Base-by-base conservation (phyloP, 2,797 vertebrate genomes). In the Carduelis carduelis region DNA sequence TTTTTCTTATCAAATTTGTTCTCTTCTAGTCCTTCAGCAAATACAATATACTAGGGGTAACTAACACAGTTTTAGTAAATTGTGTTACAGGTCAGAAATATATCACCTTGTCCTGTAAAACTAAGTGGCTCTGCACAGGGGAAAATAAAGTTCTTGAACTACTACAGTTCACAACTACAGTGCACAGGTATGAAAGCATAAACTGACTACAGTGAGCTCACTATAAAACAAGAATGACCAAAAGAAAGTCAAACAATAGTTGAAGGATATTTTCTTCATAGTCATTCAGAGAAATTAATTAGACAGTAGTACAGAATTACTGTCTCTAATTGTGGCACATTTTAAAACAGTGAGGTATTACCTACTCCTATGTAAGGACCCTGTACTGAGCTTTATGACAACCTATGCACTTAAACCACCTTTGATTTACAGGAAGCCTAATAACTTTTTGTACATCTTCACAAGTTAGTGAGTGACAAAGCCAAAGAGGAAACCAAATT, bases 31-130 rank as follows among this genome's bases (percentile, higher is more conserved):
- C 75, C 83, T 92, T 93, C 91, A 72, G 80, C 61, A 95, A 92
- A 93, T 83, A 93, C 88, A 82, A 95, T 95, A 93, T 87, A 92
- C 53, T 30, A 76, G 39, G 78, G 61, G 90, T 95, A 95, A 96
- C 89, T 95, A 96, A 96, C 70, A 95, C 28, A 87, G 95, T 96
- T 97, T 96, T 96, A 94, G 90, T 37, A 95, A 96, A 96, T 95
- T 92, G 70, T 85, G 88, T 95, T 96, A 96, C 77, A 59, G 93
- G 93, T 95, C 93, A 93, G 76, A 96, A 95, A 96, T 57, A 4
- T 17, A 82, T 90, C 94, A 95, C 92, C 78, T 93, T 94, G 93
- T 94, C 91, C 90, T 93, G 68, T 68, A 89, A 93, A 95, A 96
- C 57, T 78, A 91, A 94, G 55, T 93, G 70, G 89, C 47, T 70